Conservation (phyloP, 1,140 invertebrate species). For the Drosophila parvula region DNA sequence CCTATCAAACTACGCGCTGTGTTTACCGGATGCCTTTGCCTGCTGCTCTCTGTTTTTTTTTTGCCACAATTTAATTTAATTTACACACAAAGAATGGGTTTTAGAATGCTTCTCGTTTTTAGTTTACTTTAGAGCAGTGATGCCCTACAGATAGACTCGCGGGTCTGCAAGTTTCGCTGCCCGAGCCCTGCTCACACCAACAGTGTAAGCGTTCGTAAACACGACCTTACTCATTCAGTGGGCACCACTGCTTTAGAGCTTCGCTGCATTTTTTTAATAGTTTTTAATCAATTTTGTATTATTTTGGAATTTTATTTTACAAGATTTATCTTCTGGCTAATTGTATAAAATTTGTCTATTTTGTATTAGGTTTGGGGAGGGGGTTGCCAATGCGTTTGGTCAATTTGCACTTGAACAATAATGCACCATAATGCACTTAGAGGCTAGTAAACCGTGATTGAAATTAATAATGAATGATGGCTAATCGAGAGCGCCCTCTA, state of each 20-base stretch:
- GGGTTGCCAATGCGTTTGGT: slow-evolving; percentile 18
- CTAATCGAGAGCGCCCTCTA: slow-evolving; percentile 40
- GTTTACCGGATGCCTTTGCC: slow-evolving; percentile 51
- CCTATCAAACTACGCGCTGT: slow-evolving; percentile 71
- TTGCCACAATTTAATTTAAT: slow-evolving; percentile 44
- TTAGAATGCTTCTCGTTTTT: slow-evolving; percentile 28
- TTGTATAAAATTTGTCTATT: slow-evolving; percentile 72
- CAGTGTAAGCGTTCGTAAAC: too few species aligned
- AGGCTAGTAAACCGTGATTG: slow-evolving; percentile 29
- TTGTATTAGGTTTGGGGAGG: slow-evolving; percentile 29
- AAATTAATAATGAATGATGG: slow-evolving; percentile 8
- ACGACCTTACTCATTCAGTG: too few species aligned
- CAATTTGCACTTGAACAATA: slow-evolving; percentile 23
- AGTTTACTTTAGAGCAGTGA: neutral
- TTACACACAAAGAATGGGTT: slow-evolving; percentile 62
- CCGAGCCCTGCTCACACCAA: too few species aligned
- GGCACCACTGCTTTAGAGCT: slow-evolving; percentile 5
- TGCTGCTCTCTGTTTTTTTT: slow-evolving; percentile 13
- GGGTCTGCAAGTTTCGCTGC: too few species aligned
- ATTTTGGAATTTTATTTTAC: slow-evolving; percentile 53
- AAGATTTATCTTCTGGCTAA: slow-evolving; percentile 34
- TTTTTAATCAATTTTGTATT: slow-evolving; percentile 39
- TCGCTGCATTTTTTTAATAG: slow-evolving; percentile 46
- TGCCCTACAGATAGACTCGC: too few species aligned
- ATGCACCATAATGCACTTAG: slow-evolving; percentile 21